A percentile compares a stretch with the other conserved stretches of the same genome.
phyloP scores from a whole-genome alignment of 2,113 vertebrate genomes.

The Speoplatyrhinus poulsoni region DNA sequence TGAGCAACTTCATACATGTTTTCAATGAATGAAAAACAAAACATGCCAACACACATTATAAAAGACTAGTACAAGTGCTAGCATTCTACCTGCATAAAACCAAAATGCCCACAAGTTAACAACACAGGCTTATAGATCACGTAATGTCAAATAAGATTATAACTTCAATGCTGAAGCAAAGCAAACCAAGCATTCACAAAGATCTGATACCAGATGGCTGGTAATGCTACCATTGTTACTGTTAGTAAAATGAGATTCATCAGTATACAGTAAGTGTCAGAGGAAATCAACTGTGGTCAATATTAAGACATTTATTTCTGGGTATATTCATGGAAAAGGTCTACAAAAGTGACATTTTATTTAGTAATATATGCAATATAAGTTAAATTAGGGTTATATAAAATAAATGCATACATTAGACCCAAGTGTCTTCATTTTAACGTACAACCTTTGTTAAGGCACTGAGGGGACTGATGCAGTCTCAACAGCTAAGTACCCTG shows the following conservation, averaged over 20 bases:
- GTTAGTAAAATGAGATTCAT: conserved; percentile 42
- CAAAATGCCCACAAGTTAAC: conserved; percentile 33
- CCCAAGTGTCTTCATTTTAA: background rate
- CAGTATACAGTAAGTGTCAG: background rate
- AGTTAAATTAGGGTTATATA: background rate
- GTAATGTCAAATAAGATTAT: conserved; percentile 21
- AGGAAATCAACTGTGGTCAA: conserved; percentile 24
- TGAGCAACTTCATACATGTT: conserved; percentile 16
- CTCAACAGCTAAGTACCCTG: conserved; percentile 33
- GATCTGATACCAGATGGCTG: conserved; percentile 28
- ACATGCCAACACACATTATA: conserved; percentile 46
- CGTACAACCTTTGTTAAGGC: conserved; percentile 15
- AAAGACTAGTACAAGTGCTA: conserved; percentile 15
- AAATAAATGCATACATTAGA: background rate
- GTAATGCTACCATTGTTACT: conserved; percentile 4
- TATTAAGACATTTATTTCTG: conserved; percentile 25
- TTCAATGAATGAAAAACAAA: conserved; percentile 32
- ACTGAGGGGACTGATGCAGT: conserved; percentile 6
- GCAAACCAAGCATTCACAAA: conserved; percentile 40
- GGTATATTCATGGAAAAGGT: background rate
- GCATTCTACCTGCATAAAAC: conserved; percentile 24
- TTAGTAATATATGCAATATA: conserved; percentile 9
- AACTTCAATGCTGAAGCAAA: conserved; percentile 16
- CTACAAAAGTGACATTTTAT: too few relatives aligned
- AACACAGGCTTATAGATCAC: conserved; percentile 32